Base-by-base conservation (phyloP, 64 coral and sea anemone genomes). In the Trachythela sp. region DNA sequence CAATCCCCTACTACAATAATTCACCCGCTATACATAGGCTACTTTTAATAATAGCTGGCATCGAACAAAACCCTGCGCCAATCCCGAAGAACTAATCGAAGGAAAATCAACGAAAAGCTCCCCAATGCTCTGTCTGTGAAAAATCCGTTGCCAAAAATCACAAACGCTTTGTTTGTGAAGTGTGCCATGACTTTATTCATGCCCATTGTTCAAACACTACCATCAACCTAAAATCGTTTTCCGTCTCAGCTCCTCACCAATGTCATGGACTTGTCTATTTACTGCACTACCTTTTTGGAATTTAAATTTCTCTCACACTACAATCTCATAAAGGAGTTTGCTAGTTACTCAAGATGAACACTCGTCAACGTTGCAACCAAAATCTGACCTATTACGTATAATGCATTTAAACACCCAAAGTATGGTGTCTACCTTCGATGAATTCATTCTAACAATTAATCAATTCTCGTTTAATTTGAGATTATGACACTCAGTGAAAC, bases 111-210 rank as follows among this genome's bases (percentile, higher is more conserved):
- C 88, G 42, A 29, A 89, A 89, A 83, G 40, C 87, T 17, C 67
- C 64, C 13, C 72, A 26, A 38, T 83, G 88, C 88, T 37, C 52
- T 89, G 88, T 83, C 4, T 89, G 60, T 83, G 88, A 89, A 51
- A 89, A 51, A 89, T 26, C 70, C 11, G 88, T 89, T n/a, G 72
- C 88, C 51, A 89, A 89, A n/a, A 89, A 89, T 89, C 42, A 89
- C 34, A 89, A 83, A 89, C 70, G 70, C 50, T 51, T 89, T 89
- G 45, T 37, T 13, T 89, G 88, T 31, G 70, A 88, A 88, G 86
- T 88, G 0, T 88, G 86, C 87, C 38, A 48, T 22, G 60, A 77
- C 15, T 42, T 89, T n/a, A 83, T 40, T 89, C 88, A 38, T 38
- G 72, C 14, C 22, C 88, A 26, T 70, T 89, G 88, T 64, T 89